Evolutionary conservation across 2,888 invertebrate genomes (phyloP).

Genomic region (Cremastobaeus sp.): DNA sequence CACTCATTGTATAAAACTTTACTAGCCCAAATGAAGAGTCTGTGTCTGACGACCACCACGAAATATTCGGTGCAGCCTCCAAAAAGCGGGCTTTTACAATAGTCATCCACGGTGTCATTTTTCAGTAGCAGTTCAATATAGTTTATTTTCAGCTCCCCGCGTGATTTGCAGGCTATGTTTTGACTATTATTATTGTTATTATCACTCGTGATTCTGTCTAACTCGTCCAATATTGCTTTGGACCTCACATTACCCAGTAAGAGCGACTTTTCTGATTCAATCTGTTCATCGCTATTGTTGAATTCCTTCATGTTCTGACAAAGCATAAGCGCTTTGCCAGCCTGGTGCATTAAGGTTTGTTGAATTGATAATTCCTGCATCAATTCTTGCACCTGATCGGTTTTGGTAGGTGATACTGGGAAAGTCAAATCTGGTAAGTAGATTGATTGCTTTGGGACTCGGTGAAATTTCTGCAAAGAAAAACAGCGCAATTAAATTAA

Average conservation of each 20-base stretch:
- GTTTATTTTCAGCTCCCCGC: slow-evolving; percentile 15
- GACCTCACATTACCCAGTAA: slow-evolving; percentile 73
- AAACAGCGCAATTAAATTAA: not conserved
- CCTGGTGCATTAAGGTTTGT: slow-evolving; percentile 72
- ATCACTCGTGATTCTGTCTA: slow-evolving; percentile 48
- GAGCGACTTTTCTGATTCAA: slow-evolving; percentile 80
- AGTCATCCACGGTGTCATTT: slow-evolving; percentile 41
- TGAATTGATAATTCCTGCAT: slow-evolving; percentile 65
- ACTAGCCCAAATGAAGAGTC: slow-evolving; percentile 70
- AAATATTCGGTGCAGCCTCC: slow-evolving; percentile 71
- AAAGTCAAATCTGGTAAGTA: slow-evolving; percentile 32
- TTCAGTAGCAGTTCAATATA: slow-evolving; percentile 60
- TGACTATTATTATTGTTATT: not conserved
- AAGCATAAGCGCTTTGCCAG: slow-evolving; percentile 78
- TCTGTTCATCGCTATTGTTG: slow-evolving; percentile 78
- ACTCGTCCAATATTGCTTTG: slow-evolving; percentile 63
- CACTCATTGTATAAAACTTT: slow-evolving; percentile 64
- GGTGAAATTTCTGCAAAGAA: slow-evolving; percentile 55
- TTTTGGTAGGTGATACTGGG: slow-evolving; percentile 20
- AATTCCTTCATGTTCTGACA: slow-evolving; percentile 79
- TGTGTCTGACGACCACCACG: slow-evolving; percentile 71
- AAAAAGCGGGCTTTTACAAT: slow-evolving; percentile 20
- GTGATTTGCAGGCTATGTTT: not conserved
- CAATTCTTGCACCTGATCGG: slow-evolving; percentile 62
- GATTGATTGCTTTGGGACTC: slow-evolving; percentile 14